Percentiles rank a stretch among this genome's conserved stretches.
Conservation (phyloP, 2,797 vertebrate genomes). For the Girardinus metallicus region DNA sequence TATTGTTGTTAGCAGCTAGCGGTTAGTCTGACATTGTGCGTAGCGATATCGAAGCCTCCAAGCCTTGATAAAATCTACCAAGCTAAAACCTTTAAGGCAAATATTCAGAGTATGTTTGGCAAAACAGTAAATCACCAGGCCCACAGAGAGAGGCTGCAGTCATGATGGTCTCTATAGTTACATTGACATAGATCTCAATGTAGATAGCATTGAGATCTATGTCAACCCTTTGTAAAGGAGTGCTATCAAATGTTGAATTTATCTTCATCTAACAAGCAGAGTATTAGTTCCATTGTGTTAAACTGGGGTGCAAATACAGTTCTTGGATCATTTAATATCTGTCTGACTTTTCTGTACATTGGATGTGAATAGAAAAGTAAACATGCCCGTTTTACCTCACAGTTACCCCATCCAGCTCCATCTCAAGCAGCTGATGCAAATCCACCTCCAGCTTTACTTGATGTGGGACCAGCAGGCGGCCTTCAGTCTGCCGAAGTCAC, state of each 20-base stretch:
- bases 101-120: too few species aligned
- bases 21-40: too few species aligned
- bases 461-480: neutral
- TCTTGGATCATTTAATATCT: neutral
- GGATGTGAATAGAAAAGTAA: neutral
- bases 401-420: conserved; percentile 41
- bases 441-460: conserved; percentile 43
- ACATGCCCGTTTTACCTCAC: conserved; percentile 13
- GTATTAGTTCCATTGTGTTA: neutral
- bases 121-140: too few species aligned
- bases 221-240: neutral
- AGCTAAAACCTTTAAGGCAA: too few species aligned
- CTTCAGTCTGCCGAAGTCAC: conserved; percentile 67
- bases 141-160: too few species aligned
- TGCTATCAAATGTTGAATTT: neutral
- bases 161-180: too few species aligned
- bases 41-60: too few species aligned
- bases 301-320: neutral
- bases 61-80: too few species aligned
- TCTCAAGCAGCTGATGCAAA: conserved; percentile 2
- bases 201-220: too few species aligned
- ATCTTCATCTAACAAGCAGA: neutral
- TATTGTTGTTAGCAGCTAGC: too few species aligned
- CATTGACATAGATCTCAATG: too few species aligned
- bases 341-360: neutral